Percentiles rank a stretch among this genome's conserved stretches.
These are phyloP conservation scores for Notospermus geniculatus DNA, from an alignment of 1,140 invertebrate genomes.

Conservation along the genomic window DNA sequence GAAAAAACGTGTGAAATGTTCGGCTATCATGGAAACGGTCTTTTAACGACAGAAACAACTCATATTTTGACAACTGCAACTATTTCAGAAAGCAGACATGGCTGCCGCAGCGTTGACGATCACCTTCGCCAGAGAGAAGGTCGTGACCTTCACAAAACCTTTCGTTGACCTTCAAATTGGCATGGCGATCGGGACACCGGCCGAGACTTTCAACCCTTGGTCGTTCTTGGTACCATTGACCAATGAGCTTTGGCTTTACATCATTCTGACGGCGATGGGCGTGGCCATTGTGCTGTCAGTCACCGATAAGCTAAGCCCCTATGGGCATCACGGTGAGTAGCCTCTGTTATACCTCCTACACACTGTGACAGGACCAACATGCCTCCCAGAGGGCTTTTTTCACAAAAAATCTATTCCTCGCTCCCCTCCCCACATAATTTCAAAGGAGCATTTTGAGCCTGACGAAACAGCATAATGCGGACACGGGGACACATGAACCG, in stretches of 20 bases:
- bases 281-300: neutral
- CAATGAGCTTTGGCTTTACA: slow-evolving; percentile 1
- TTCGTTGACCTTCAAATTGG: neutral
- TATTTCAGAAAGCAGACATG: neutral
- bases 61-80: too few species aligned
- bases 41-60: too few species aligned
- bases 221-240: slow-evolving; percentile 2
- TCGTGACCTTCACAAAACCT: neutral
- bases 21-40: too few species aligned
- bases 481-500: too few species aligned
- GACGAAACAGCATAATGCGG: too few species aligned
- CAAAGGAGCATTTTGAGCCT: too few species aligned
- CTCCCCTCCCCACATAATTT: too few species aligned
- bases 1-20: too few species aligned
- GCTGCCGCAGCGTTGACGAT: neutral
- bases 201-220: neutral
- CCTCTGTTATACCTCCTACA: neutral
- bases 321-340: slow-evolving; percentile 3
- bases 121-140: neutral
- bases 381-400: too few species aligned
- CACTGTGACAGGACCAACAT: too few species aligned
- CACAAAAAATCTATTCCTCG: too few species aligned
- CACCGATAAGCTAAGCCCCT: neutral
- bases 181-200: neutral
- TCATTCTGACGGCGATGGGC: neutral